Conservation (phyloP, 2,113 vertebrate species). For the Lota lota region DNA sequence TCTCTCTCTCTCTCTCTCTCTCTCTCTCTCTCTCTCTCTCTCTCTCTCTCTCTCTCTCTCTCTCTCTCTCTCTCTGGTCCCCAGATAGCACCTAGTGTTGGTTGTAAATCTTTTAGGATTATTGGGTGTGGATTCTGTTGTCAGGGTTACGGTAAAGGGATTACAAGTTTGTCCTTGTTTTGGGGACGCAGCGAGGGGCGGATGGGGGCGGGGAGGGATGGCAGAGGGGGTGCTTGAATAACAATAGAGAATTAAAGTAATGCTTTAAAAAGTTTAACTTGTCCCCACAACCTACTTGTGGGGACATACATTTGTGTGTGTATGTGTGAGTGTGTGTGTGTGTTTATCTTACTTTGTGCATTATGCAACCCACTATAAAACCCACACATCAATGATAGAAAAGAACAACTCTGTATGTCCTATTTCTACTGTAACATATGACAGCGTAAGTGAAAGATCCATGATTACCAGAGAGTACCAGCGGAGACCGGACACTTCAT, state of each 20-base stretch:
- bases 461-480: too few relatives aligned
- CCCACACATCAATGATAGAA: too few relatives aligned
- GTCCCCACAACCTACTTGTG: too few relatives aligned
- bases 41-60: slow-evolving; percentile 33
- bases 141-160: slow-evolving; percentile 72
- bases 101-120: slow-evolving; percentile 68
- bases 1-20: slow-evolving; percentile 33
- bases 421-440: too few relatives aligned
- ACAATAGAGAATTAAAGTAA: slow-evolving; percentile 12
- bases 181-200: slow-evolving; percentile 48
- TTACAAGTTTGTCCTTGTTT: slow-evolving; percentile 77
- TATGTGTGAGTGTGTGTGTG: too few relatives aligned
- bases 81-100: slow-evolving; percentile 60
- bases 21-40: slow-evolving; percentile 4
- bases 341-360: not conserved
- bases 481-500: too few relatives aligned
- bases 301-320: too few relatives aligned
- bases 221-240: slow-evolving; percentile 58
- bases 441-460: too few relatives aligned
- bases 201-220: slow-evolving; percentile 53
- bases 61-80: slow-evolving; percentile 39
- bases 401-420: too few relatives aligned
- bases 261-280: too few relatives aligned
- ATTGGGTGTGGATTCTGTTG: slow-evolving; percentile 71
- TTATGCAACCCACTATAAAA: too few relatives aligned